Evolutionary conservation across 2,888 invertebrate species (phyloP).

Genomic region (Troides oblongomaculatus): DNA sequence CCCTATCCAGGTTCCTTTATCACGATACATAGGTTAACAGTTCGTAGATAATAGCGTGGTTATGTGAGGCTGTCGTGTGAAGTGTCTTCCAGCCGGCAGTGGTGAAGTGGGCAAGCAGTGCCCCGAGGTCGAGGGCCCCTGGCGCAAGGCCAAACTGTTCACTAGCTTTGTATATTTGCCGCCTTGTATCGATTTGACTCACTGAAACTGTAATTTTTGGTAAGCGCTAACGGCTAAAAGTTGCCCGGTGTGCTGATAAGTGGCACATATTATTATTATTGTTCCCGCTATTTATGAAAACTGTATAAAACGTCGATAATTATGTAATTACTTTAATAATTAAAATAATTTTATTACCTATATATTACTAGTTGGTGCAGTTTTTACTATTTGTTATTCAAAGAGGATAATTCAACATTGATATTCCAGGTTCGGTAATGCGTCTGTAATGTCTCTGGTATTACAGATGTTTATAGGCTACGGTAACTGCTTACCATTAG

Average conservation of each 20-base stretch:
- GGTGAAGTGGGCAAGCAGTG: conserved; percentile 47
- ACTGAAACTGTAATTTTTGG: conserved; percentile 57
- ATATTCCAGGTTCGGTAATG: too few species aligned
- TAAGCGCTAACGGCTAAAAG: conserved; percentile 35
- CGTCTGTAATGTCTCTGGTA: too few species aligned
- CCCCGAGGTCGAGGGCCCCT: conserved; percentile 56
- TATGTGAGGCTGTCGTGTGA: conserved; percentile 21
- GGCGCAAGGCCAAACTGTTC: conserved; percentile 64
- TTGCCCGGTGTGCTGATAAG: not conserved
- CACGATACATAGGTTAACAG: conserved; percentile 4
- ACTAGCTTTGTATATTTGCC: conserved; percentile 52
- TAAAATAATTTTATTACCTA: too few species aligned
- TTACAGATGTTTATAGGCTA: too few species aligned
- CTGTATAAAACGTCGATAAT: too few species aligned
- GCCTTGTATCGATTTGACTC: conserved; percentile 68
- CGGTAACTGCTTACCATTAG: too few species aligned
- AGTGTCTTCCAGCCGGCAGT: conserved; percentile 33
- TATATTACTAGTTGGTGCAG: too few species aligned
- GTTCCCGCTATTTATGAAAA: too few species aligned
- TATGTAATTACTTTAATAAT: too few species aligned
- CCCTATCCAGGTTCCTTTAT: conserved; percentile 1
- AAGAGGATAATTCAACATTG: too few species aligned
- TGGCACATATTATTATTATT: not conserved
- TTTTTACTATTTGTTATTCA: too few species aligned
- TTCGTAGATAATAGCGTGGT: conserved; percentile 15